Percentiles rank a stretch among this genome's conserved stretches.
These are phyloP conservation scores for Dendropsophus ebraccatus DNA, from an alignment of 2,113 vertebrate species.

Conservation along the genomic window DNA sequence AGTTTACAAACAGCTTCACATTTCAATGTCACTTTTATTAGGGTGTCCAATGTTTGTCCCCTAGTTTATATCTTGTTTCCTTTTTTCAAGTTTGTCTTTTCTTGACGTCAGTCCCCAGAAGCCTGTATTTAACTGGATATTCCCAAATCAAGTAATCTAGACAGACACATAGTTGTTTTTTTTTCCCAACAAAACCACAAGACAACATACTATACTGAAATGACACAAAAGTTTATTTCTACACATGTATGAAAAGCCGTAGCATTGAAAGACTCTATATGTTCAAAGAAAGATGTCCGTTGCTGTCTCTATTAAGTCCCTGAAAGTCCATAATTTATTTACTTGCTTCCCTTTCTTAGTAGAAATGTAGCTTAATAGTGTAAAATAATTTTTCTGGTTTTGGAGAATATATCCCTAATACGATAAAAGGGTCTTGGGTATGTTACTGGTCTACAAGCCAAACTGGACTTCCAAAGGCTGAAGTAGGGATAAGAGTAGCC, in stretches of 20 bases:
- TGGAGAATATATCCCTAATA: not conserved
- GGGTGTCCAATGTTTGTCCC: not conserved
- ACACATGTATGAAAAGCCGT: conserved; percentile 22
- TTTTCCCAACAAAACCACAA: conserved; percentile 39
- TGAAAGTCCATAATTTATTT: conserved; percentile 12
- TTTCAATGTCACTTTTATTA: conserved; percentile 19
- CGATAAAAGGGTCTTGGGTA: not conserved
- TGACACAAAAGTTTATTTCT: conserved; percentile 18
- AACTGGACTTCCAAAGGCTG: not conserved
- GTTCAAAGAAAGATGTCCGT: conserved; percentile 3
- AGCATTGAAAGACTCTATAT: not conserved
- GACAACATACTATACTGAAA: conserved; percentile 39
- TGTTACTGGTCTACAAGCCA: not conserved
- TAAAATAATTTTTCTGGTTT: not conserved
- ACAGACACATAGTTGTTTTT: conserved; percentile 33
- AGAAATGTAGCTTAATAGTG: not conserved
- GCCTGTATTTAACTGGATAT: not conserved
- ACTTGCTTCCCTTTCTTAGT: conserved; percentile 14
- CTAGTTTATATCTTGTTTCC: not conserved
- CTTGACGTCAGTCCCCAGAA: not conserved
- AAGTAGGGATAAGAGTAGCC: not conserved
- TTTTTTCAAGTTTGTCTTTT: not conserved
- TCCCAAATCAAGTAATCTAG: conserved; percentile 23
- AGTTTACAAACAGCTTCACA: conserved; percentile 39
- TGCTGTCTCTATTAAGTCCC: conserved; percentile 33